Evolutionary conservation across 1,140 invertebrate species (phyloP).

Genomic region (Eupristina koningsbergeri): DNA sequence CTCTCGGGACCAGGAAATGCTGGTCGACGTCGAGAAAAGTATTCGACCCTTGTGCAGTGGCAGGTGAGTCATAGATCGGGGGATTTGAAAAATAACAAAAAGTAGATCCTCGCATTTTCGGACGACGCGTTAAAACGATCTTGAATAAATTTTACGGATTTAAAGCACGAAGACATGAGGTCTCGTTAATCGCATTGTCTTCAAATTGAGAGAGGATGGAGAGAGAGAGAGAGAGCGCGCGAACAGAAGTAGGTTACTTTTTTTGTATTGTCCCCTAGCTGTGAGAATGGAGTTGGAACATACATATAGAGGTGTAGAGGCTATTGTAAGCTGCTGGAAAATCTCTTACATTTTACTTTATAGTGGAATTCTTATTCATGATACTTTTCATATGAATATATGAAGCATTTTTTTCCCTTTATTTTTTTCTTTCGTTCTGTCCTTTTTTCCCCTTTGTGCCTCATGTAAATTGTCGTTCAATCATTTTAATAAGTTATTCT

Average conservation of each 20-base stretch:
- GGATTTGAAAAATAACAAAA: not conserved
- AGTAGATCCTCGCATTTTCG: not conserved
- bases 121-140: not conserved
- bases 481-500: not conserved
- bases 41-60: conserved; percentile 74
- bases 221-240: conserved; percentile 2
- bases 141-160: not conserved
- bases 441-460: too few species aligned
- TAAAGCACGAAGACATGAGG: not conserved
- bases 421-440: not conserved
- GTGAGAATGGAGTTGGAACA: not conserved
- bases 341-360: conserved; percentile 6
- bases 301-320: not conserved
- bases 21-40: conserved; percentile 70
- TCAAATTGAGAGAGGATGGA: not conserved
- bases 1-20: conserved; percentile 77
- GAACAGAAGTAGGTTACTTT: not conserved
- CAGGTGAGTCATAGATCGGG: conserved; percentile 64
- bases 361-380: not conserved
- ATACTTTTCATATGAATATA: not conserved
- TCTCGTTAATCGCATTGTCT: not conserved
- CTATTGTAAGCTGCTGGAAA: conserved; percentile 1
- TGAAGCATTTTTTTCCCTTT: not conserved
- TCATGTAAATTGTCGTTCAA: not conserved
- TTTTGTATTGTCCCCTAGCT: not conserved